Base-by-base conservation (phyloP, 53 echinoderm and acorn worm genomes). In the Crossaster papposus region DNA sequence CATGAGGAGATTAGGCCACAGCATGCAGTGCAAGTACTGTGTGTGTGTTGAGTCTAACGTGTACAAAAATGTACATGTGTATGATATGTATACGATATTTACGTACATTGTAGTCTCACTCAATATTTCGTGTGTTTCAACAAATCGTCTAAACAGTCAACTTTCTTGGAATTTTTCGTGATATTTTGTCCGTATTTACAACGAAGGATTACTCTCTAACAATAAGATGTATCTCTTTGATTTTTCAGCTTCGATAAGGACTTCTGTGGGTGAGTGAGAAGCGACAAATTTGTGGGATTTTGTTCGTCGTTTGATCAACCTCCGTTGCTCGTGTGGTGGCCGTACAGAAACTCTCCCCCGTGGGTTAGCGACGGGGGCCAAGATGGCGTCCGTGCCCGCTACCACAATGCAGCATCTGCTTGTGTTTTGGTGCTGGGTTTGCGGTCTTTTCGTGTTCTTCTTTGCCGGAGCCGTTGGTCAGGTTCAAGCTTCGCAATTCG, bases 1-100 rank as follows among this genome's bases (percentile, higher is more conserved):
- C 84, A 84, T 84, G 84, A 84, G 54, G 73, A 84, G 84, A 84
- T 84, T 72, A 84, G 84, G 72, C 84, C 84, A 84, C 52, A 31
- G 84, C 84, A n/a, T n/a, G n/a, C 73, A 73, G 53, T 84, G n/a
- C 84, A 84, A 84, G 84, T 84, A 72, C n/a, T 84, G 72, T 72
- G 62, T 84, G 84, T 72, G 32, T 51, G 65, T 84, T 26, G 65
- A 55, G 20, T 18, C 8, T 22, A n/a, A 74, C 35, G 75, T 30
- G 31, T 31, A 14, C 31, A 55, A 30, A 51, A 38, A 51, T 23
- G 38, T 71, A 22, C 37, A 24, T 29, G 20, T 18, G 22, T 22
- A 22, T 14, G 30, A 63, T 81, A 54, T 22, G 36, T 34, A 22
- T 10, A 14, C 35, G 74, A 35, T 23, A 28, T 18, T 12, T 33